These are phyloP conservation scores for Rhagonycha fulva DNA, from an alignment of 2,888 invertebrate genomes.

Conservation along the genomic window DNA sequence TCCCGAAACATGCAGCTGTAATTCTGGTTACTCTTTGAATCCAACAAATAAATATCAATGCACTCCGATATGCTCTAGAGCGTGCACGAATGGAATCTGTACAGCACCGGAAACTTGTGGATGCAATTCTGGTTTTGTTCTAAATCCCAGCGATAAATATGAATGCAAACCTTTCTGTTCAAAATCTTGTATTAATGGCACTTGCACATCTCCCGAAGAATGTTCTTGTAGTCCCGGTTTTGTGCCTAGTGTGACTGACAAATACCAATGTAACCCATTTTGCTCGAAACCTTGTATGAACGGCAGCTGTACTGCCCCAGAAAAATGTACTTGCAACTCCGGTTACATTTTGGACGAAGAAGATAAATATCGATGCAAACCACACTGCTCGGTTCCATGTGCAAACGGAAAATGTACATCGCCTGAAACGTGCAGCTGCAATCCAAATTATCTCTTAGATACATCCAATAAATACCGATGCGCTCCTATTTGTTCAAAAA, in stretches of 20 bases:
- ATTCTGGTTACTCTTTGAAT: slow-evolving; percentile 30
- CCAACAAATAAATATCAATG: slow-evolving; percentile 41
- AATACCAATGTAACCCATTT: slow-evolving; percentile 35
- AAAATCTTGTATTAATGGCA: slow-evolving; percentile 44
- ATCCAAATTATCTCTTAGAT: slow-evolving; percentile 28
- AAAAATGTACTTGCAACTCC: slow-evolving; percentile 55
- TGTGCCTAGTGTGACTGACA: slow-evolving; percentile 2
- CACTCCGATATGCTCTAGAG: background rate
- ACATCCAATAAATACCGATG: slow-evolving; percentile 30
- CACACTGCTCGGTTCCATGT: slow-evolving; percentile 33
- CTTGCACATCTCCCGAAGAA: slow-evolving; percentile 47
- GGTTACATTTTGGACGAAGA: slow-evolving; percentile 57
- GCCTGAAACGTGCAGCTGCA: slow-evolving; percentile 44
- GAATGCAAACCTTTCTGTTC: slow-evolving; percentile 15
- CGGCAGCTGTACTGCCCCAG: slow-evolving; percentile 48
- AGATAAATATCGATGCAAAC: slow-evolving; percentile 39
- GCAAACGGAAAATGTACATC: slow-evolving; percentile 39
- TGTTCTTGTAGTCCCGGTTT: slow-evolving; percentile 60
- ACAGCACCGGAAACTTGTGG: slow-evolving; percentile 48
- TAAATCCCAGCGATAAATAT: background rate
- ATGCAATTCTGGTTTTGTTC: slow-evolving; percentile 41
- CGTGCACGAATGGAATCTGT: slow-evolving; percentile 46
- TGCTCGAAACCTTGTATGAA: slow-evolving; percentile 49
- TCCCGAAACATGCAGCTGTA: background rate
- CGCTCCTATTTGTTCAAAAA: slow-evolving; percentile 14